Percentiles rank a stretch among this genome's conserved stretches.
phyloP scores from a whole-genome alignment of 2,888 invertebrate species.

The Proisotoma minuta region DNA sequence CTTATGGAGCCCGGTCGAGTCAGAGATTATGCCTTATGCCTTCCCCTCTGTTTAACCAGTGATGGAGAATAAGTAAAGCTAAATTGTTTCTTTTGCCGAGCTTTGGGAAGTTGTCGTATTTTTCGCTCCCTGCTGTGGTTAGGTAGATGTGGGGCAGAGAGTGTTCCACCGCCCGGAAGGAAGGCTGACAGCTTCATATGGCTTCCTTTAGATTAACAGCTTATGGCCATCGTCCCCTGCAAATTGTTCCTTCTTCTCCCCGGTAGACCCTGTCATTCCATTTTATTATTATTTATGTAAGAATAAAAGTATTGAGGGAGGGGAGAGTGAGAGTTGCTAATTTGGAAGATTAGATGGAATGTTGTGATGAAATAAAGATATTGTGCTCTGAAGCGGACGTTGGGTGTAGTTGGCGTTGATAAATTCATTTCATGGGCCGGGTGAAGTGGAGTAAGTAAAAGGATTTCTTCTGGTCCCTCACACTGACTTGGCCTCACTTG shows the following conservation, averaged over 20 bases:
- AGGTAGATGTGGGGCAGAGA: too few species aligned
- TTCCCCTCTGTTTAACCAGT: too few species aligned
- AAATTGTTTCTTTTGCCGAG: too few species aligned
- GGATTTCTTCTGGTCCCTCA: neutral
- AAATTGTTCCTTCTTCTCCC: slow-evolving; percentile 3
- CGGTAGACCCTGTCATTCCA: neutral
- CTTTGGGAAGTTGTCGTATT: too few species aligned
- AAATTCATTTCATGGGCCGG: slow-evolving; percentile 4
- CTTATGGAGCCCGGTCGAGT: too few species aligned
- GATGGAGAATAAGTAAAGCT: too few species aligned
- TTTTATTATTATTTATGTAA: neutral
- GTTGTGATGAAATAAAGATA: slow-evolving; percentile 14
- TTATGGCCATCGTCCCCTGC: neutral
- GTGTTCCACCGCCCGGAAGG: neutral
- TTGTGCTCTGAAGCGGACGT: slow-evolving; percentile 9
- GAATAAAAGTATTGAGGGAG: neutral
- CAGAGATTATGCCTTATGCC: too few species aligned
- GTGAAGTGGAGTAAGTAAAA: neutral
- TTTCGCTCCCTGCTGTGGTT: too few species aligned
- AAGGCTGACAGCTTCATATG: slow-evolving; percentile 5
- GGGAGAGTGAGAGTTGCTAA: neutral
- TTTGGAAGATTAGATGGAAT: slow-evolving; percentile 8
- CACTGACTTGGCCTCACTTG: neutral
- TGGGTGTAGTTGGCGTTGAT: slow-evolving; percentile 3
- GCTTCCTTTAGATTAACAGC: slow-evolving; percentile 2